Base-by-base conservation (phyloP, 2,888 invertebrate genomes). In the Rotaria magnacalcarata region DNA sequence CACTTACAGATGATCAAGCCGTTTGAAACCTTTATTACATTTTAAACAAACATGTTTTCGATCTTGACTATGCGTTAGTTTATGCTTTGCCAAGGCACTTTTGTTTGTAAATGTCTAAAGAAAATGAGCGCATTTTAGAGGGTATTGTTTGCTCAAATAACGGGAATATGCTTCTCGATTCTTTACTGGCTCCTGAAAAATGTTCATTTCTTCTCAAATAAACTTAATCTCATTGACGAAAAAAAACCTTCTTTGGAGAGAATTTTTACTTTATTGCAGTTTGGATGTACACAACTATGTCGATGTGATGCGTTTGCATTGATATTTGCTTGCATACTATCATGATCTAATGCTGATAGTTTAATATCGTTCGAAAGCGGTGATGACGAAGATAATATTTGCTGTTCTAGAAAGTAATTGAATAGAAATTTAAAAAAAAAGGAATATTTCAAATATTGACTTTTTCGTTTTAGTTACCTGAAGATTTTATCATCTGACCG, bases 51-150 rank as follows among this genome's bases (percentile, higher is more conserved):
- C 52, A 84, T 86, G 85, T 80, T 85, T 85, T 47, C 86, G 52
- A 58, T 86, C 86, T 43, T 86, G 80, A 54, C 85, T 85, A 60
- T 86, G 86, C 21, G 85, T 85, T 24, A 86, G 19, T 50, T 74
- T 85, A 52, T 86, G 86, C 47, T 86, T 86, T 11, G 86, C 86
- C 27, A 86, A 52, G 0, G 86, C 86, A 58, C 86, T 86, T 86
- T 86, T 86, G 50, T 86, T 86, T 14, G 85, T 75, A 60, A 86
- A 86, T 85, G 85, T 85, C 56, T 86, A 84, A 27, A 74, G 24
- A 67, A 84, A 86, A 43, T 21, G 21, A 84, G 47, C 1, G 47
- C 16, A 67, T 84, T 56, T 21, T 52, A 75, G 52, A 11, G 47
- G 11, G 11, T 47, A 47, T 47, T 10, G 2, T 3, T 47, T 11